Conservation (phyloP, 1,140 invertebrate species). For the Ceratosolen fusciceps region DNA sequence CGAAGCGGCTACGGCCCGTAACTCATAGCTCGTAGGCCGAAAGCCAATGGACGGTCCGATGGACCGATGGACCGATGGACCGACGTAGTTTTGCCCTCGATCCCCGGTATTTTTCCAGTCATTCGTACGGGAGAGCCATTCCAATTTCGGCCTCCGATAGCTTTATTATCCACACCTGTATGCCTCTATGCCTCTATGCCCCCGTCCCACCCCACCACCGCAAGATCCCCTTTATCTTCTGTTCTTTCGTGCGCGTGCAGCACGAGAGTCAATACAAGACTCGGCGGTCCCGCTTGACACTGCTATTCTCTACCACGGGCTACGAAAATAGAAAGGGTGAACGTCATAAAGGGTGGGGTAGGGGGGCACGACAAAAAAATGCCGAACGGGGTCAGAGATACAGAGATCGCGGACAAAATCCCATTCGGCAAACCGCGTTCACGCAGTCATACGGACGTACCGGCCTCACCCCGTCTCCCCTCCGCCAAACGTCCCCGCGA, state of each 20-base stretch:
- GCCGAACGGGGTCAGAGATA: neutral
- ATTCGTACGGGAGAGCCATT: neutral
- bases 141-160: constrained; percentile 5
- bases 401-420: constrained; percentile 17
- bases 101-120: neutral
- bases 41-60: neutral
- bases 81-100: constrained; percentile 20
- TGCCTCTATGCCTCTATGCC: neutral
- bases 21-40: neutral
- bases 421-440: neutral
- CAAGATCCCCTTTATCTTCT: neutral
- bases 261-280: constrained; percentile 30
- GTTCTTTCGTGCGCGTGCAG: neutral
- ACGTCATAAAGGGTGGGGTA: neutral
- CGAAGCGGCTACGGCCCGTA: neutral
- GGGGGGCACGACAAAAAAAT: no score
- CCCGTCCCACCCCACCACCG: no score
- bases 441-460: neutral
- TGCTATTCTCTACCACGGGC: constrained; percentile 59
- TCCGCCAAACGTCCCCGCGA: neutral
- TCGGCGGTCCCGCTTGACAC: constrained; percentile 60
- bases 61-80: neutral
- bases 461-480: no score
- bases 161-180: neutral
- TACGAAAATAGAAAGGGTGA: constrained; percentile 13